These are phyloP conservation scores for Agrilus planipennis DNA, from an alignment of 1,140 invertebrate species.

Conservation along the genomic window DNA sequence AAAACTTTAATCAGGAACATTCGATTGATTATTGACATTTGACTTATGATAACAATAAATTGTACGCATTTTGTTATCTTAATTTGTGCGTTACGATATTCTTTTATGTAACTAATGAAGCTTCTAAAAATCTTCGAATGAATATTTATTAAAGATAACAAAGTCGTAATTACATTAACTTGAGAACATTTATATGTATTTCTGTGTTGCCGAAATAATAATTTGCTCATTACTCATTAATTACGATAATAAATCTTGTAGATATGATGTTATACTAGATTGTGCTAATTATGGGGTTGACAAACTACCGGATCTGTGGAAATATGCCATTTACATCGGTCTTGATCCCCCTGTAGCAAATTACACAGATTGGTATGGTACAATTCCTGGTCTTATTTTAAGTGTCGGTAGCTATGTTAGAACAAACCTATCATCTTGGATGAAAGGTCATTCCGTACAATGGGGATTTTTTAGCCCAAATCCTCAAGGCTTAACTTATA, in stretches of 20 bases:
- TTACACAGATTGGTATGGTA: slow-evolving; percentile 69
- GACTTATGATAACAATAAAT: no score
- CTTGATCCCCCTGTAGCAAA: slow-evolving; percentile 69
- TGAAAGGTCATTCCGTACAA: slow-evolving; percentile 48
- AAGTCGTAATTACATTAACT: no score
- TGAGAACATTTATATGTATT: slow-evolving; percentile 1
- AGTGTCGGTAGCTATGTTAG: slow-evolving; percentile 44
- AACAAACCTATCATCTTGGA: slow-evolving; percentile 40
- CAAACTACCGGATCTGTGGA: slow-evolving; percentile 49
- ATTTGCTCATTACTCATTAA: no score
- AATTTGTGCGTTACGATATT: no score
- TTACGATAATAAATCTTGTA: slow-evolving; percentile 32
- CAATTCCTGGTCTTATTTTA: slow-evolving; percentile 46
- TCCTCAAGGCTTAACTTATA: slow-evolving; percentile 43
- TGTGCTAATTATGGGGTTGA: slow-evolving; percentile 59
- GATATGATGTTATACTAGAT: slow-evolving; percentile 78
- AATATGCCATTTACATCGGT: slow-evolving; percentile 69
- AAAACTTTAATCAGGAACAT: no score
- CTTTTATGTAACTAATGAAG: no score
- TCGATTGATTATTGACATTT: no score
- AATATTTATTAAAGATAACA: no score
- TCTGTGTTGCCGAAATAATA: no score
- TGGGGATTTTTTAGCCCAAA: slow-evolving; percentile 72
- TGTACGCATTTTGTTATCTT: no score
- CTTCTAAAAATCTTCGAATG: no score